Evolutionary conservation across 2,888 invertebrate genomes (phyloP).

Genomic region (Pristionchus fissidentatus): DNA sequence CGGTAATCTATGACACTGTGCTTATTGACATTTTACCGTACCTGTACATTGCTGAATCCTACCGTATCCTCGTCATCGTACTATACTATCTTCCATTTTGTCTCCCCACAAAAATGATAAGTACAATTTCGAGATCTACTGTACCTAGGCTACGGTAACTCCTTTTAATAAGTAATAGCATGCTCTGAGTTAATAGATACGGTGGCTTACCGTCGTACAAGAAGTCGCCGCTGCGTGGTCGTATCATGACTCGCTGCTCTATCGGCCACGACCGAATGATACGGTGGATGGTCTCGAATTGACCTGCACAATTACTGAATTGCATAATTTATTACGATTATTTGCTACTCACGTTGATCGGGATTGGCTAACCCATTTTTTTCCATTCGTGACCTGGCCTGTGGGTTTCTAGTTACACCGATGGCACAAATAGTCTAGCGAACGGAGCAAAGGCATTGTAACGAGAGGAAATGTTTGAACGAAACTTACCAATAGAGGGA

Average conservation of each 20-base stretch:
- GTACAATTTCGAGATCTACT: not conserved
- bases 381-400: no score
- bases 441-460: no score
- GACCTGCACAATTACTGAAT: conserved; percentile 18
- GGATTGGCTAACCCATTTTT: no score
- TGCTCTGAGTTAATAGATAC: no score
- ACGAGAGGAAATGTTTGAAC: not conserved
- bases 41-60: no score
- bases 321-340: not conserved
- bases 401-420: no score
- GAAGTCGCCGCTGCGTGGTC: conserved; percentile 46
- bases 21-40: no score
- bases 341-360: not conserved
- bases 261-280: conserved; percentile 8
- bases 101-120: no score
- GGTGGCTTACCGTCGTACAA: conserved; percentile 26
- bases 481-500: conserved; percentile 34
- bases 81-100: no score
- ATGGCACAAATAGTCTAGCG: no score
- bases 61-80: no score
- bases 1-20: not conserved
- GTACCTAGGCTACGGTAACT: not conserved
- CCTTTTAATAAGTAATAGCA: no score
- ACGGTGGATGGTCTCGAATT: not conserved
- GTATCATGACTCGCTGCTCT: conserved; percentile 39